Evolutionary conservation across 2,888 invertebrate species (phyloP), one percentile per base, ranked within the genome.

Genomic region (Oasisia sp.): DNA sequence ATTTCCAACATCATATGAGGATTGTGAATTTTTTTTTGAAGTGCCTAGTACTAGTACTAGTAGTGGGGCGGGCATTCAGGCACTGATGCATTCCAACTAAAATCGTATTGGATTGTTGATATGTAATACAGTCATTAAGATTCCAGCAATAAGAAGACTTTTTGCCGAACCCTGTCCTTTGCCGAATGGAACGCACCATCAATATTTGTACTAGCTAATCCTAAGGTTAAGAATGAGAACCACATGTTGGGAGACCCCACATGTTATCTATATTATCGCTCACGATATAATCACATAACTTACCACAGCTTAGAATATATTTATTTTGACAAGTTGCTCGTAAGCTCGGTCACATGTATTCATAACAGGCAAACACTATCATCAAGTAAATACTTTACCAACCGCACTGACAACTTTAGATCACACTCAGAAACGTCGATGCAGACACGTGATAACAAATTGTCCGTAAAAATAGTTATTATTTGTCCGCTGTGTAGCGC

Each of bases 251-350:
- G n/a, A n/a, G n/a, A n/a, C n/a, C n/a, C 58, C 58, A 58, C 58
- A 58, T 74, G 74, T 74, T 74, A 74, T 74, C 14, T 74, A 74
- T 74, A 74, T 74, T 74, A 74, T 74, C 74, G 74, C 74, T 19
- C 74, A 74, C 27, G 27, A 74, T 27, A 74, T 74, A 19, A 7
- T 27, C 27, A 7, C 27, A 74, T n/a, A n/a, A 19, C 74, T 74
- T 27, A 27, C 7, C 27, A 74, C 3, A 19, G n/a, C 27, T 74
- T 74, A 74, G 9, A 50, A 74, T 27, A 27, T 19, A 27, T 74
- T 74, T 0, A 74, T 74, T 74, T 74, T 19, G 74, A 27, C 74
- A 74, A 74, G 14, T 74, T 19, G 27, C 74, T 74, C 19, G 74
- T 74, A 19, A 14, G 74, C 2, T 74, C 27, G 27, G 14, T 74